Evolutionary conservation across 2,888 invertebrate species (phyloP).

Genomic region (Ctena decussata): DNA sequence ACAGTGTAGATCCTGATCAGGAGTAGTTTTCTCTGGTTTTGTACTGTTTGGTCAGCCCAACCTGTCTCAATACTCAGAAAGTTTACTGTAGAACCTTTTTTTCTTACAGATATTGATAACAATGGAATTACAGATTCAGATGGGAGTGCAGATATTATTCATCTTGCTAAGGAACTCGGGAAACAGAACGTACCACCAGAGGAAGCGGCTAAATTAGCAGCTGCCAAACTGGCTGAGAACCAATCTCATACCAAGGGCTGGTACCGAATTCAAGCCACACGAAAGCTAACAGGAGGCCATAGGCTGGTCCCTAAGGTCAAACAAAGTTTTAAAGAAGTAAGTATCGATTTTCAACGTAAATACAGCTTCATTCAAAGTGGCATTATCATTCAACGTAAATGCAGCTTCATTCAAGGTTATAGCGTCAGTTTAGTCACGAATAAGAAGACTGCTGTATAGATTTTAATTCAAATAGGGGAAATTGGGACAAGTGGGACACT

Average conservation of each 20-base stretch:
- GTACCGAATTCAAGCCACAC: conserved; percentile 89
- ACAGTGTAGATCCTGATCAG: neutral
- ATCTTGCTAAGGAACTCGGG: conserved; percentile 87
- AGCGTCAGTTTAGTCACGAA: no score
- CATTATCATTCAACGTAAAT: no score
- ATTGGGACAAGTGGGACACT: no score
- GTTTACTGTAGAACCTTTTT: no score
- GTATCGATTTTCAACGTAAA: conserved; percentile 15
- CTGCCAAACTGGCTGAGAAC: conserved; percentile 88
- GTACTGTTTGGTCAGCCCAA: no score
- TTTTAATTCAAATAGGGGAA: no score
- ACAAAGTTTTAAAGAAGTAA: conserved; percentile 88
- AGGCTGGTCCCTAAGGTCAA: conserved; percentile 87
- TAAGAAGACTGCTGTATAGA: no score
- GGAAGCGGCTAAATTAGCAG: conserved; percentile 88
- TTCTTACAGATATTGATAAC: conserved; percentile 66
- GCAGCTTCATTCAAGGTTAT: no score
- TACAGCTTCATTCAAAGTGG: no score
- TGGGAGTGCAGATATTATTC: conserved; percentile 78
- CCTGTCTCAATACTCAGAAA: no score
- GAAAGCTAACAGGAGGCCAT: conserved; percentile 88
- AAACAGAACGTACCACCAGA: conserved; percentile 88
- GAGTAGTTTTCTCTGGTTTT: no score
- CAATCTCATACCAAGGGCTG: conserved; percentile 89
- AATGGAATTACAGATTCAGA: conserved; percentile 32